Base-by-base conservation (phyloP, 2,888 invertebrate genomes). In the Serripes groenlandicus region DNA sequence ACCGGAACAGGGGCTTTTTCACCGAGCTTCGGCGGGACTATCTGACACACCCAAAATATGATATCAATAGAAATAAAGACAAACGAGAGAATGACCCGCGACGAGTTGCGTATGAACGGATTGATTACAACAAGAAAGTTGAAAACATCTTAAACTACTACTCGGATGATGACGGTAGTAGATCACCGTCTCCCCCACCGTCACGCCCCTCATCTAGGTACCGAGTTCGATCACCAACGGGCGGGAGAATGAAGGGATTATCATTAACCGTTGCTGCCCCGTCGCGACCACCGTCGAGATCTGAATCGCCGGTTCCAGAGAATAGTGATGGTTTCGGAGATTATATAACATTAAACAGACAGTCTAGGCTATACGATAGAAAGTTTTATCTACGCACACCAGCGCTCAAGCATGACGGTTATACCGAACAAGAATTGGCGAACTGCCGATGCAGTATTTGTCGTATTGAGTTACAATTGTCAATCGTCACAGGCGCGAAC, bases 361-460 rank as follows among this genome's bases (percentile, higher is more conserved):
- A 86, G 74, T 86, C 87, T 0, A 89, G 84, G 60, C 78, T 91
- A 18, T 89, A 91, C 75, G 85, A 89, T 37, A 81, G 90, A 26
- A 88, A 89, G 71, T 90, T 91, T 71, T 90, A 89, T 62, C 75
- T 90, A 74, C 88, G 86, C 77, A 90, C 91, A 2, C 90, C 91
- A 7, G 83, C 83, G 32, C 58, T 83, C 42, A 80, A 81, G n/a
- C 86, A 86, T 32, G 72, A 83, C 15, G 77, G 83, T 21, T 66
- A 42, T 28, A 82, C 75, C n/a, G 54, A 83, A 15, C 52, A 78
- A 3, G 87, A 87, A 15, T 49, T 86, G 23, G 84, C 86, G 15
- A 87, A 81, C 37, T 91, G 91, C 68, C 79, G 85, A 23, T 91
- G 91, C 52, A 86, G 87, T n/a, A 85, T 91, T 82, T 91, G 91